Percentiles rank a stretch among this genome's conserved stretches.
Evolutionary conservation across 1,140 invertebrate genomes (phyloP).

Genomic region (Brachionus angularis): DNA sequence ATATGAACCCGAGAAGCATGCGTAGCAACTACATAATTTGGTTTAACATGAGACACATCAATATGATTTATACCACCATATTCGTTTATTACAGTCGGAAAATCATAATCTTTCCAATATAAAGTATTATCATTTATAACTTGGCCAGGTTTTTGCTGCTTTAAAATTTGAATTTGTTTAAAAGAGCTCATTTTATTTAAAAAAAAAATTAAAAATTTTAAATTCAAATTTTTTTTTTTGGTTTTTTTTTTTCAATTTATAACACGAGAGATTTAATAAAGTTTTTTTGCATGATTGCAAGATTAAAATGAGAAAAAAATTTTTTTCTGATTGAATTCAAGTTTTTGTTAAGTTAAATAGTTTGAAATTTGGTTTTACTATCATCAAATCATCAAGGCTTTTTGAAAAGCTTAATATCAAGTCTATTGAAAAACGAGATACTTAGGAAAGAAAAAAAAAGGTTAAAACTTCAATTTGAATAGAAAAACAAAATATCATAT

Average conservation of each 20-base stretch:
- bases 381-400: too few species aligned
- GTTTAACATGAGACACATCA: conserved; percentile 78
- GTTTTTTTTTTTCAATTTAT: conserved; percentile 17
- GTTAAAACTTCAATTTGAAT: too few species aligned
- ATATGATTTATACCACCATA: conserved; percentile 83
- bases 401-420: too few species aligned
- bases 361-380: too few species aligned
- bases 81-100: conserved; percentile 81
- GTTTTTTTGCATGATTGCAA: too few species aligned
- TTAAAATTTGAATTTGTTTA: conserved; percentile 44
- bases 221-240: conserved; percentile 3
- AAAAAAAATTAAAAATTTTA: background rate
- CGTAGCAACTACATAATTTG: conserved; percentile 81
- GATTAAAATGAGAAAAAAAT: too few species aligned
- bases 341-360: too few species aligned
- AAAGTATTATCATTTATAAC: conserved; percentile 67
- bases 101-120: conserved; percentile 77
- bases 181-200: conserved; percentile 1
- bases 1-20: conserved; percentile 78
- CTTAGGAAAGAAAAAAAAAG: too few species aligned
- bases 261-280: background rate
- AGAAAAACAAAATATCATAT: too few species aligned
- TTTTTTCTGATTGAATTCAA: too few species aligned
- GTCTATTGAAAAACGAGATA: too few species aligned
- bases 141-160: conserved; percentile 49